These are phyloP conservation scores for Megalonaias nervosa DNA, from an alignment of 1,140 invertebrate genomes.

Conservation along the genomic window DNA sequence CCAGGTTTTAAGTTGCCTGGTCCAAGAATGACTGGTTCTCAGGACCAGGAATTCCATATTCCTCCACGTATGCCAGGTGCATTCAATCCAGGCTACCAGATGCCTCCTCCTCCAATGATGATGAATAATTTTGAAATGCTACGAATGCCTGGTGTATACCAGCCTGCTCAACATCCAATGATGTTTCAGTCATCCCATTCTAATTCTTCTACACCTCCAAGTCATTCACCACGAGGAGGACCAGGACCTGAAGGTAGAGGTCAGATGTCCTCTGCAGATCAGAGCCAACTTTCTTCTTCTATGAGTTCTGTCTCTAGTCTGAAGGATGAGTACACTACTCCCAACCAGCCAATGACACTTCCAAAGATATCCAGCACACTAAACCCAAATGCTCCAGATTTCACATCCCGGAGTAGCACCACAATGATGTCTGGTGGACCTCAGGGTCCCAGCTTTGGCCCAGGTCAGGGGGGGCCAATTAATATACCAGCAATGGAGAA, in stretches of 20 bases:
- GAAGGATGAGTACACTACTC: slow-evolving; percentile 68
- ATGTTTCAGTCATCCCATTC: slow-evolving; percentile 18
- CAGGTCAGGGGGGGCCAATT: slow-evolving; percentile 5
- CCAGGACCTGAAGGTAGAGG: slow-evolving; percentile 1
- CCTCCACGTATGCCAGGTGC: slow-evolving; percentile 1
- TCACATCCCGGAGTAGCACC: slow-evolving; percentile 67
- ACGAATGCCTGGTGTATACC: slow-evolving; percentile 8
- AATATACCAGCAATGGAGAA: slow-evolving; percentile 9
- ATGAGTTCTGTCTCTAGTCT: slow-evolving; percentile 40
- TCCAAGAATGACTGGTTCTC: slow-evolving; percentile 51
- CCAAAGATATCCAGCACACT: slow-evolving; percentile 79
- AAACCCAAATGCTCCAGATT: slow-evolving; percentile 91
- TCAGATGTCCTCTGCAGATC: slow-evolving; percentile 39
- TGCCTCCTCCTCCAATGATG: slow-evolving; percentile 23
- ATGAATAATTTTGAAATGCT: slow-evolving; percentile 27
- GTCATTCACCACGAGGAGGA: slow-evolving; percentile 39
- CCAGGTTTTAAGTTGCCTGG: slow-evolving; percentile 62
- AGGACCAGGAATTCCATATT: slow-evolving; percentile 26
- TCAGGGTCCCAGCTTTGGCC: slow-evolving; percentile 4
- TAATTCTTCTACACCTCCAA: slow-evolving; percentile 42
- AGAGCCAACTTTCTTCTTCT: slow-evolving; percentile 36
- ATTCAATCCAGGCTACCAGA: neutral
- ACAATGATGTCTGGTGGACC: slow-evolving; percentile 21
- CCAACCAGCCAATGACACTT: slow-evolving; percentile 70
- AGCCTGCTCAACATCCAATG: slow-evolving; percentile 78